These are phyloP conservation scores for Chrysina gloriosa DNA, from an alignment of 2,888 invertebrate species.

Conservation along the genomic window DNA sequence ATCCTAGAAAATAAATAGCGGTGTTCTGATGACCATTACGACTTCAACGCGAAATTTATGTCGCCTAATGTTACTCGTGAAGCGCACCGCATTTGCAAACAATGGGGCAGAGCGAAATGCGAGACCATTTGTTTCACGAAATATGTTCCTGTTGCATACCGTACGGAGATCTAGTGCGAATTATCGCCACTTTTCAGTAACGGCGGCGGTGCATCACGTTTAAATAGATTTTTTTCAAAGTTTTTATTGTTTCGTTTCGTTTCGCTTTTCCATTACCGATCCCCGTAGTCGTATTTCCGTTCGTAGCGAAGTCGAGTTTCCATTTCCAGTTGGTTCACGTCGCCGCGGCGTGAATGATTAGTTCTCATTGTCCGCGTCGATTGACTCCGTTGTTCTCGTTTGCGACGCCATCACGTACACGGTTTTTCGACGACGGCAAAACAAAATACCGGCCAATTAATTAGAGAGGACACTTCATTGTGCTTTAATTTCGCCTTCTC, in stretches of 20 bases:
- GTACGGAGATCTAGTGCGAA: constrained; percentile 1
- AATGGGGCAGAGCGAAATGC: constrained; percentile 12
- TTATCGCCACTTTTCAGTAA: not conserved
- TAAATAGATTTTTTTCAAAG: not conserved
- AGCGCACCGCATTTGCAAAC: constrained; percentile 32
- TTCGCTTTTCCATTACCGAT: not conserved
- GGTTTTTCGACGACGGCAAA: constrained; percentile 21
- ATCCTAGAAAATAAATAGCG: constrained; percentile 12
- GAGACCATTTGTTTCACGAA: constrained; percentile 25
- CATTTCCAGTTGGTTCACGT: constrained; percentile 17
- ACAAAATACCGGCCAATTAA: constrained; percentile 31
- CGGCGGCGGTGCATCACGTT: not conserved
- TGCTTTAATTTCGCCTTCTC: constrained; percentile 8
- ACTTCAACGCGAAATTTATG: constrained; percentile 13
- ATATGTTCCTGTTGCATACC: constrained; percentile 32
- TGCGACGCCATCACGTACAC: constrained; percentile 32
- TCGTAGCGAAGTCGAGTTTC: not conserved
- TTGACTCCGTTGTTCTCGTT: constrained; percentile 27
- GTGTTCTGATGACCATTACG: constrained; percentile 15
- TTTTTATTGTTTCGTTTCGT: not conserved
- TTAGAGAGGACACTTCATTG: constrained; percentile 32
- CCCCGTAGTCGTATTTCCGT: not conserved
- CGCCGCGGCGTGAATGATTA: constrained; percentile 28
- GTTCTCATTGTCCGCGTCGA: constrained; percentile 19
- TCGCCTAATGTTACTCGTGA: constrained; percentile 20